A percentile compares a stretch with the other conserved stretches of the same genome.
Conservation (phyloP, 2,888 invertebrate genomes). For the Monopis laevigella region DNA sequence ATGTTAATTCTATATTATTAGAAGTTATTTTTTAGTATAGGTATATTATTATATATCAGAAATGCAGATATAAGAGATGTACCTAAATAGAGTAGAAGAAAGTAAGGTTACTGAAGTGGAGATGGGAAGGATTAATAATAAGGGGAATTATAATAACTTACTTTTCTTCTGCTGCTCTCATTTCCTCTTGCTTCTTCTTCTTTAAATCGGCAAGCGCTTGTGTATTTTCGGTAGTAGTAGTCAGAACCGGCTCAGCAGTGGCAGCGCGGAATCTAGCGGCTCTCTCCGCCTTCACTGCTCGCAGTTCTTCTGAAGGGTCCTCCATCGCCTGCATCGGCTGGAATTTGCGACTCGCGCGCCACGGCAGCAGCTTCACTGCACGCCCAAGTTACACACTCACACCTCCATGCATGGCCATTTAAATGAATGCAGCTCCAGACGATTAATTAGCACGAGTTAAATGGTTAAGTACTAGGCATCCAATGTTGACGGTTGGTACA, state of each 20-base stretch:
- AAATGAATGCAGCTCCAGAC: neutral
- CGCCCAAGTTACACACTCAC: conserved; percentile 16
- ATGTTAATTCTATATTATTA: neutral
- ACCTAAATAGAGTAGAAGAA: neutral
- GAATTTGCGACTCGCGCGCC: conserved; percentile 76
- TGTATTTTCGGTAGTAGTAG: conserved; percentile 55
- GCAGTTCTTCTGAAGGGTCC: conserved; percentile 67
- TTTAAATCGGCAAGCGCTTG: conserved; percentile 59
- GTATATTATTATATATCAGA: no score
- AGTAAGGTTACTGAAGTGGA: no score
- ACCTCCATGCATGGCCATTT: conserved; percentile 9
- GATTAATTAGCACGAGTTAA: no score
- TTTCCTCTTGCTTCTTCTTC: conserved; percentile 70
- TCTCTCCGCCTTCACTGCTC: conserved; percentile 71
- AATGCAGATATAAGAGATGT: no score
- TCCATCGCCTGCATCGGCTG: conserved; percentile 67
- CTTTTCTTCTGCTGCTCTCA: conserved; percentile 70
- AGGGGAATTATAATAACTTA: conserved; percentile 27
- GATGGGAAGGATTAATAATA: neutral
- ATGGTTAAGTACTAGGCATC: conserved; percentile 5
- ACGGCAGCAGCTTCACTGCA: conserved; percentile 72
- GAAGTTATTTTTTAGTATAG: neutral
- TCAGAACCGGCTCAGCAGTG: conserved; percentile 49
- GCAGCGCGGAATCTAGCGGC: conserved; percentile 68
- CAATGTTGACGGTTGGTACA: neutral